Evolutionary conservation across 2,797 vertebrate species (phyloP).

Genomic region (Coregonus sp.): DNA sequence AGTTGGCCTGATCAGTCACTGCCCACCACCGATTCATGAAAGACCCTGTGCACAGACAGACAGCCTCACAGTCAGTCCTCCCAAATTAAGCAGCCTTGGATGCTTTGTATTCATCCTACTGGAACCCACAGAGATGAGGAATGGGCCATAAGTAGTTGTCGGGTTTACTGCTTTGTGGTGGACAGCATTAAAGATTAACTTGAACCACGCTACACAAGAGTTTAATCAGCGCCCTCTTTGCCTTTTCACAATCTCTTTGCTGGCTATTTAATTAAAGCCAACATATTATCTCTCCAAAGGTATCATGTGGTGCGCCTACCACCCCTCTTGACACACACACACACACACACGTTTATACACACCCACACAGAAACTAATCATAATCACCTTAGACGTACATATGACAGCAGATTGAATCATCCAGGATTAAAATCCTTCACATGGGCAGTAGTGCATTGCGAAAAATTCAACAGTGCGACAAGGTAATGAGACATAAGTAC

Average conservation of each 20-base stretch:
- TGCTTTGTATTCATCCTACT: constrained; percentile 59
- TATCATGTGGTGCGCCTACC: constrained; percentile 46
- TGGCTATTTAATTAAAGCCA: constrained; percentile 69
- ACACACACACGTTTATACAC: background rate
- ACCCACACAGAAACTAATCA: constrained; percentile 15
- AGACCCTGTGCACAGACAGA: constrained; percentile 30
- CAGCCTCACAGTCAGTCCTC: constrained; percentile 49
- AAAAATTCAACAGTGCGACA: constrained; percentile 28
- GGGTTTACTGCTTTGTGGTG: constrained; percentile 40
- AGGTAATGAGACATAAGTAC: constrained; percentile 38
- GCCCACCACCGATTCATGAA: constrained; percentile 42
- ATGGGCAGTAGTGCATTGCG: constrained; percentile 32
- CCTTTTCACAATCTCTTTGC: constrained; percentile 39
- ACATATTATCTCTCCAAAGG: constrained; percentile 63
- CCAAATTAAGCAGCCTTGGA: constrained; percentile 60
- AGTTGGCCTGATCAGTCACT: constrained; percentile 39
- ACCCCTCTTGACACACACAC: constrained; percentile 12
- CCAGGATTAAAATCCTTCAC: constrained; percentile 34
- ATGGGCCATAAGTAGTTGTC: constrained; percentile 61
- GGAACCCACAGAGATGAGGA: constrained; percentile 50
- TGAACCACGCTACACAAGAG: constrained; percentile 23
- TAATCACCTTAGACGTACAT: constrained; percentile 55
- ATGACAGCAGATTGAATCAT: constrained; percentile 37
- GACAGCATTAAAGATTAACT: constrained; percentile 56
- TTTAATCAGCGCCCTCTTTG: constrained; percentile 42